Evolutionary conservation across 2,113 vertebrate genomes (phyloP).

Genomic region (Trachemys scripta): DNA sequence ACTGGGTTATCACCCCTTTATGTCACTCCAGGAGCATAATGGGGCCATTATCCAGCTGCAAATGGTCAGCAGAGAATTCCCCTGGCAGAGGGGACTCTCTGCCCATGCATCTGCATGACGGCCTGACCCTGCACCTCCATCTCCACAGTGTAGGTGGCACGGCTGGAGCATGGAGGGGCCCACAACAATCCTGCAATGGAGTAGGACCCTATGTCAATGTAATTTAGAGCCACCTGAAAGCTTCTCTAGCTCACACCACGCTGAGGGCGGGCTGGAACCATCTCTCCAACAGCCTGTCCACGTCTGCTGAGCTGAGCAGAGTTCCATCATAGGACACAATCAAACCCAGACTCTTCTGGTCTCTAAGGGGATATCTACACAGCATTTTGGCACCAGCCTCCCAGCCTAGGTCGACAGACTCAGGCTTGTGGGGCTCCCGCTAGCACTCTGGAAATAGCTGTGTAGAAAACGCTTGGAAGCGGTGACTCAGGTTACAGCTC

Average conservation of each 20-base stretch:
- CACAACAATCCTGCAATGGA: fast-evolving
- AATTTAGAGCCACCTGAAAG: neutral
- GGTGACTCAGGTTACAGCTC: neutral
- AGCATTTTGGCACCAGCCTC: neutral
- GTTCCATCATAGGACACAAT: fast-evolving
- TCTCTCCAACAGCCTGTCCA: neutral
- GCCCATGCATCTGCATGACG: neutral
- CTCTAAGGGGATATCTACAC: neutral
- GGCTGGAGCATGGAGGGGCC: neutral
- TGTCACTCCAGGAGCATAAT: neutral
- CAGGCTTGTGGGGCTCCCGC: neutral
- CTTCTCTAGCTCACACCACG: neutral
- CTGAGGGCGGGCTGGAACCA: fast-evolving
- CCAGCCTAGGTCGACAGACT: neutral
- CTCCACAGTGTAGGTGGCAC: neutral
- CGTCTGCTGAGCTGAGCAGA: fast-evolving
- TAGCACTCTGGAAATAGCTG: neutral
- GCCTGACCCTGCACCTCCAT: neutral
- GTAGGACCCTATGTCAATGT: fast-evolving
- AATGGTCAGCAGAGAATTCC: neutral
- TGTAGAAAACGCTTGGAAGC: neutral
- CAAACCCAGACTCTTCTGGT: fast-evolving
- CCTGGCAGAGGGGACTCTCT: neutral
- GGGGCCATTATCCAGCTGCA: neutral
- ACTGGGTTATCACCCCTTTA: neutral